phyloP scores from a whole-genome alignment of 2,113 vertebrate species.

The Cololabis saira region DNA sequence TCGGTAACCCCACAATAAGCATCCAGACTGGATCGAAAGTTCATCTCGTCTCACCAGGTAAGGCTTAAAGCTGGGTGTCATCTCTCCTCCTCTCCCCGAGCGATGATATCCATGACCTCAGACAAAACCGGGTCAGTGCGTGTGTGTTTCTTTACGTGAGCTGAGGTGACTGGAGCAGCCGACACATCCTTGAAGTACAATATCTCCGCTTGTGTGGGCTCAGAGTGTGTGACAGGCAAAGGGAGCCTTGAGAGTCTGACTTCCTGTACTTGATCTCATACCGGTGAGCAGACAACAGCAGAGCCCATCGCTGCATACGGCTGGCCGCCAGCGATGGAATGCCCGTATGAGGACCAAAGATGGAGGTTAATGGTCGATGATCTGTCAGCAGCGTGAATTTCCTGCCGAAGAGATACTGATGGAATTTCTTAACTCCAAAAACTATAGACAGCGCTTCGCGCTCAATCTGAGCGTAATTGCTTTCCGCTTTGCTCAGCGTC shows the following conservation, averaged over 20 bases:
- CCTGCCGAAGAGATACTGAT: no score
- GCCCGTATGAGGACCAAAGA: no score
- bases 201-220: neutral
- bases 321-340: no score
- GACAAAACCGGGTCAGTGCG: neutral
- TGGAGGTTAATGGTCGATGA: no score
- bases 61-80: neutral
- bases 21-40: slow-evolving; percentile 4
- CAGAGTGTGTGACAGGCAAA: neutral
- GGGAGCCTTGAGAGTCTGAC: slow-evolving; percentile 3
- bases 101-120: neutral
- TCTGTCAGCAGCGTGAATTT: no score
- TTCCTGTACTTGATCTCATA: slow-evolving; percentile 13
- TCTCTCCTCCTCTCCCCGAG: neutral
- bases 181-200: neutral
- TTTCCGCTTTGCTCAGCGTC: no score
- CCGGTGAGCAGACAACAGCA: slow-evolving; percentile 11
- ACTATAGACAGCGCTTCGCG: no score
- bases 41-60: slow-evolving; percentile 4
- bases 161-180: neutral
- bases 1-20: neutral
- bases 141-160: slow-evolving; percentile 1
- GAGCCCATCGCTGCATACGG: slow-evolving; percentile 5
- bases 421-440: no score
- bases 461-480: no score